A percentile compares a stretch with the other conserved stretches of the same genome.
phyloP scores from a whole-genome alignment of 2,888 invertebrate genomes.

The Nymphalis c-album region DNA sequence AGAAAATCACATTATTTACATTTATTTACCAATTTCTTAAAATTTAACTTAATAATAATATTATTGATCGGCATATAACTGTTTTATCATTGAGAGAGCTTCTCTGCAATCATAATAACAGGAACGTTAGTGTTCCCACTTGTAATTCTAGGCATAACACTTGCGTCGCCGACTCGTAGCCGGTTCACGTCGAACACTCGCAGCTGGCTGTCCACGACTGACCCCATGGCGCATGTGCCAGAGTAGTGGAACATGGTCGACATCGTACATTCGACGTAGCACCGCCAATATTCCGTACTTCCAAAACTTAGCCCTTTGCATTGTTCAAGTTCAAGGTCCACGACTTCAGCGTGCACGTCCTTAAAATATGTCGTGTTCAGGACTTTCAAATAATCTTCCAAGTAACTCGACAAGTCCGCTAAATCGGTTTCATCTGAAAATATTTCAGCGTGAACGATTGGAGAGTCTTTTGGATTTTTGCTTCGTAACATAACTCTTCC shows the following conservation, averaged over 20 bases:
- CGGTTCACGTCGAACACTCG: constrained; percentile 43
- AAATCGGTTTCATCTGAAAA: constrained; percentile 48
- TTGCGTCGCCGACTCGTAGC: constrained; percentile 50
- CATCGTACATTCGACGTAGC: constrained; percentile 58
- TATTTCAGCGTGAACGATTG: constrained; percentile 47
- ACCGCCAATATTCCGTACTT: constrained; percentile 55
- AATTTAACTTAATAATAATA: background rate
- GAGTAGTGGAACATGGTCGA: constrained; percentile 86
- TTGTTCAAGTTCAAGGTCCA: constrained; percentile 42
- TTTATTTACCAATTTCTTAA: too few relatives aligned
- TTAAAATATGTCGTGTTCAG: constrained; percentile 49
- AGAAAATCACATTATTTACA: too few relatives aligned
- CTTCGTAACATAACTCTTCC: constrained; percentile 50
- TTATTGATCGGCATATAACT: background rate
- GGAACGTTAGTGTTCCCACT: constrained; percentile 81
- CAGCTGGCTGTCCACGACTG: constrained; percentile 84
- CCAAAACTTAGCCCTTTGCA: constrained; percentile 45
- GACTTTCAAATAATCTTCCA: constrained; percentile 48
- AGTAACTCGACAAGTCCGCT: constrained; percentile 43
- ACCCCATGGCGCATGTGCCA: constrained; percentile 88
- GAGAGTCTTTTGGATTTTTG: constrained; percentile 48
- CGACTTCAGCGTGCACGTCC: constrained; percentile 43
- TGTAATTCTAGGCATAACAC: constrained; percentile 74
- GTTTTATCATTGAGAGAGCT: constrained; percentile 51
- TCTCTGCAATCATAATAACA: constrained; percentile 50